Evolutionary conservation across 2,888 invertebrate genomes (phyloP).

Genomic region (Lithophane ornitopus): DNA sequence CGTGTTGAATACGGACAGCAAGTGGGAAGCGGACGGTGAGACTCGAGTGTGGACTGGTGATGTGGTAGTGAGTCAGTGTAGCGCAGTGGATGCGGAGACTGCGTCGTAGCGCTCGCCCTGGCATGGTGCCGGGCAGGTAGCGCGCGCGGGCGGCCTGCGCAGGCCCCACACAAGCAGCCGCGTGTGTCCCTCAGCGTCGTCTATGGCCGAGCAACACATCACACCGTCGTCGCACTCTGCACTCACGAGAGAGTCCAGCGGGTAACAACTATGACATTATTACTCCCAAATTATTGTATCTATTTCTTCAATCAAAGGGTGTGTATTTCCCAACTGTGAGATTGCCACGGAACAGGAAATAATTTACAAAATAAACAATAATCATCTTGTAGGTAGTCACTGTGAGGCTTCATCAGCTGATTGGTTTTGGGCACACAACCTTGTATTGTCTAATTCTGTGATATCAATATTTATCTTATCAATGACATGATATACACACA

Average conservation of each 20-base stretch:
- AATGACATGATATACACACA: conserved; percentile 33
- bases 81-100: conserved; percentile 84
- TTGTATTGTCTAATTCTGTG: conserved; percentile 40
- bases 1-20: conserved; percentile 69
- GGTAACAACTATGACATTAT: conserved; percentile 74
- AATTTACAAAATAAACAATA: conserved; percentile 16
- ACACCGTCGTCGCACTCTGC: conserved; percentile 93
- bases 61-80: conserved; percentile 74
- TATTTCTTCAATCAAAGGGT: not conserved
- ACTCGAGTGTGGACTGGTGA: conserved; percentile 72
- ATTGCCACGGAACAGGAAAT: conserved; percentile 4
- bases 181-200: conserved; percentile 94
- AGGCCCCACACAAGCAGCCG: conserved; percentile 90
- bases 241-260: conserved; percentile 93
- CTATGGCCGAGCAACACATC: conserved; percentile 97
- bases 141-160: conserved; percentile 91
- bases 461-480: conserved; percentile 54
- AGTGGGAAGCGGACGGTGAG: conserved; percentile 70
- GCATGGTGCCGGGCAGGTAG: conserved; percentile 91
- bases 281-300: not conserved
- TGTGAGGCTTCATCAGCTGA: conserved; percentile 45
- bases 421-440: conserved; percentile 35
- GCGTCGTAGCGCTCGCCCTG: conserved; percentile 86
- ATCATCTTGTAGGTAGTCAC: not conserved
- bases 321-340: not conserved